Evolutionary conservation across 2,888 invertebrate species (phyloP).

Genomic region (Lampropteryx suffumata): DNA sequence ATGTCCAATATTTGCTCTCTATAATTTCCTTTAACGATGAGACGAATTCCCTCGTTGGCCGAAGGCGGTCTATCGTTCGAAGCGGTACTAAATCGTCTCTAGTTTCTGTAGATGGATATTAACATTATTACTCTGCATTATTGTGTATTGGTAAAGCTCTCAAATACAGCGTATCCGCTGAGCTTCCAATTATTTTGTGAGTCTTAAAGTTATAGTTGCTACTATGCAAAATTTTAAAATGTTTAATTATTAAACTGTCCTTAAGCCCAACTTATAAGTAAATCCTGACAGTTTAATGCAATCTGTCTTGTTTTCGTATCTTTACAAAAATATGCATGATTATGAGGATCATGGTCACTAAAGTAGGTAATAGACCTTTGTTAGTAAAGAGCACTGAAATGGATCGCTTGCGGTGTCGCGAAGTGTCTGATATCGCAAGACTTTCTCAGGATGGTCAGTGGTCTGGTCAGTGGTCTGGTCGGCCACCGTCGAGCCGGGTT

Average conservation of each 20-base stretch:
- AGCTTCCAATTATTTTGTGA: background rate
- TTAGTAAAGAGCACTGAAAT: constrained; percentile 1
- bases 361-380: background rate
- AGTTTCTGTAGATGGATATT: background rate
- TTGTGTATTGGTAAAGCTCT: constrained; percentile 2
- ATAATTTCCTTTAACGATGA: background rate
- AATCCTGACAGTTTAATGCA: too few relatives aligned
- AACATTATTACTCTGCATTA: background rate
- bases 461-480: background rate
- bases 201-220: background rate
- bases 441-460: constrained; percentile 40
- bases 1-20: background rate
- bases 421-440: constrained; percentile 17
- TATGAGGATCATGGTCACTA: background rate
- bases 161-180: background rate
- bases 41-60: constrained; percentile 5
- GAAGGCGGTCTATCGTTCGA: background rate
- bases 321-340: too few relatives aligned
- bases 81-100: background rate
- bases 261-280: too few relatives aligned
- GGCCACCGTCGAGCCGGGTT: constrained; percentile 5
- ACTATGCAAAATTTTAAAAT: too few relatives aligned
- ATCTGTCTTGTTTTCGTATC: too few relatives aligned
- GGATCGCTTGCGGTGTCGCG: constrained; percentile 3
- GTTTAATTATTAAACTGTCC: too few relatives aligned